Evolutionary conservation across 2,888 invertebrate species (phyloP).

Genomic region (Tholera decimalis): DNA sequence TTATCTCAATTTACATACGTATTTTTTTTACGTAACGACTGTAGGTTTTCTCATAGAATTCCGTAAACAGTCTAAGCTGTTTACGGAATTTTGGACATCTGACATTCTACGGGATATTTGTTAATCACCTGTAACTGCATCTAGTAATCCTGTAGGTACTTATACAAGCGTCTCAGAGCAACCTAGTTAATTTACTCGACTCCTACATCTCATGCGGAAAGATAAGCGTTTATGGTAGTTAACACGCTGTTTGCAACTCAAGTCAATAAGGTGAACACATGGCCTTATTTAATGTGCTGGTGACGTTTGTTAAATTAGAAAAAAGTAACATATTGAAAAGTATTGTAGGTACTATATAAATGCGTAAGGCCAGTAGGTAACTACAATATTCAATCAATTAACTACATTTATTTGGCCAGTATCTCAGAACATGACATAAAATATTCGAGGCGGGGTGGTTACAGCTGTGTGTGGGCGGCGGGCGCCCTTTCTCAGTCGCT

Average conservation of each 20-base stretch:
- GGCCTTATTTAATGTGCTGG: constrained; percentile 46
- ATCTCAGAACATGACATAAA: constrained; percentile 30
- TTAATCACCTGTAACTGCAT: not conserved
- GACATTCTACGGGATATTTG: not conserved
- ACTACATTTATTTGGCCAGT: constrained; percentile 1
- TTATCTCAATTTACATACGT: not conserved
- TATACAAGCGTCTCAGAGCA: constrained; percentile 15
- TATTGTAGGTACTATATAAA: not conserved
- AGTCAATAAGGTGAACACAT: constrained; percentile 30
- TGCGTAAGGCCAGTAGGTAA: not conserved
- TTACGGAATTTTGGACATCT: not conserved
- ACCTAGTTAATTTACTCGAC: constrained; percentile 33
- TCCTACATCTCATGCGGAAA: constrained; percentile 24
- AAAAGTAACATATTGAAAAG: not conserved
- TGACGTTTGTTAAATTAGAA: constrained; percentile 13
- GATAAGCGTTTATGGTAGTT: constrained; percentile 54
- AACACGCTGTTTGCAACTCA: constrained; percentile 21
- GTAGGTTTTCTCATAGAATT: not conserved
- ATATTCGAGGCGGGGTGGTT: constrained; percentile 64
- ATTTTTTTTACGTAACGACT: not conserved
- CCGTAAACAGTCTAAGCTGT: not conserved
- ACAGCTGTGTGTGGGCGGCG: constrained; percentile 83
- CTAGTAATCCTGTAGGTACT: not conserved
- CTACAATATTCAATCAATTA: not conserved
- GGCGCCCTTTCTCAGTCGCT: constrained; percentile 83